Evolutionary conservation across 1,140 invertebrate species (phyloP).

Genomic region (Globodera ellingtonae): DNA sequence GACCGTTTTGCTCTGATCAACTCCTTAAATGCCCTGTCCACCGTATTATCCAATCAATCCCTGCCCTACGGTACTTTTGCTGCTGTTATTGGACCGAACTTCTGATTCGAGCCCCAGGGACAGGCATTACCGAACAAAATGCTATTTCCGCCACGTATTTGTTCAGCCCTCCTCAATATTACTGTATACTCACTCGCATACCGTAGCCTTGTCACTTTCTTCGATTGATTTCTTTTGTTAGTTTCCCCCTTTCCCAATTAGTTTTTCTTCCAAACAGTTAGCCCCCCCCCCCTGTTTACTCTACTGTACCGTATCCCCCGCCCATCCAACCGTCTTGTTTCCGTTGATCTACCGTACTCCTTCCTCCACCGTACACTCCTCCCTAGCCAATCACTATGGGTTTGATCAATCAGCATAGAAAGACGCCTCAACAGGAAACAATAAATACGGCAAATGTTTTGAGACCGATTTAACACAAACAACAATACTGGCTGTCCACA

Average conservation of each 20-base stretch:
- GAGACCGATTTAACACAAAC: not conserved
- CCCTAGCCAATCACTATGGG: not conserved
- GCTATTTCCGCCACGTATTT: too few species aligned
- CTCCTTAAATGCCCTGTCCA: not conserved
- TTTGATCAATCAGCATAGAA: not conserved
- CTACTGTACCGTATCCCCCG: too few species aligned
- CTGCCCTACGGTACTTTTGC: not conserved
- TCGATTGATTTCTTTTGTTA: not conserved
- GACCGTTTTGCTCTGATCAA: not conserved
- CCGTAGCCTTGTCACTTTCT: conserved; percentile 1
- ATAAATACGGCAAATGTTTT: not conserved
- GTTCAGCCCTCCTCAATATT: not conserved
- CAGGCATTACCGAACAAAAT: not conserved
- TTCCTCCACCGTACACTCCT: not conserved
- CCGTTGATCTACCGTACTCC: not conserved
- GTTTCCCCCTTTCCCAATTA: not conserved
- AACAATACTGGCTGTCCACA: too few species aligned
- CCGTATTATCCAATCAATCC: too few species aligned
- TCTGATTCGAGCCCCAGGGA: not conserved
- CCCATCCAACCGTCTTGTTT: too few species aligned
- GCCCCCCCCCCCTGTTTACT: too few species aligned
- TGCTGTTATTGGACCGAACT: not conserved
- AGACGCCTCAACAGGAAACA: conserved; percentile 4
- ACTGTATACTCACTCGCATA: not conserved
- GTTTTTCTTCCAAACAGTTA: not conserved